phyloP scores from a whole-genome alignment of 1,140 invertebrate species.

The Drosophila sp. region DNA sequence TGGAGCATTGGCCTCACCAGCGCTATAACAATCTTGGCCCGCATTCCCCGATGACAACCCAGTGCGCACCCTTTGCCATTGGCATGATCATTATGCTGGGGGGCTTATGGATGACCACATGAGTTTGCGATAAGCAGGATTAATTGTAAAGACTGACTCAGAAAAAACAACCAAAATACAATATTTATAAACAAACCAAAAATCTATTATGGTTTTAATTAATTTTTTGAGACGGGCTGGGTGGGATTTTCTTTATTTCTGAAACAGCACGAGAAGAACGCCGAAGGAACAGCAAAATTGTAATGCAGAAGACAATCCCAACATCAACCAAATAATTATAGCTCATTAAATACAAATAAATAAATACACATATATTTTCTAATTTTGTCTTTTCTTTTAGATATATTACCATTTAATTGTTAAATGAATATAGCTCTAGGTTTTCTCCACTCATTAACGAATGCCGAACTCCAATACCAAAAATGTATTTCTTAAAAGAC shows the following conservation, averaged over 20 bases:
- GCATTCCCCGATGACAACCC: slow-evolving; percentile 42
- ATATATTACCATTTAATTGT: no score
- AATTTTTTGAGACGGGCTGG: neutral
- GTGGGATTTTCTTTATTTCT: neutral
- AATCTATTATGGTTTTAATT: neutral
- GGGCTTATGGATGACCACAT: slow-evolving; percentile 66
- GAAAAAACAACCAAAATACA: slow-evolving; percentile 12
- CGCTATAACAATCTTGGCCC: slow-evolving; percentile 32
- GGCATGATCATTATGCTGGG: slow-evolving; percentile 37
- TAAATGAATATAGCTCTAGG: no score
- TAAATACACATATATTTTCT: neutral
- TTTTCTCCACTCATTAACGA: no score
- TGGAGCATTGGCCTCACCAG: slow-evolving; percentile 43
- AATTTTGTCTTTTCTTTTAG: neutral
- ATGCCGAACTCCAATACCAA: no score
- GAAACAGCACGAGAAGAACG: neutral
- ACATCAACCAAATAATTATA: no score
- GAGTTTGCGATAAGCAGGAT: slow-evolving; percentile 19
- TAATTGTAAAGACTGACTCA: slow-evolving; percentile 54
- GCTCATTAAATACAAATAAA: neutral
- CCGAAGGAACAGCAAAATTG: no score
- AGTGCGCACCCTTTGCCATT: neutral
- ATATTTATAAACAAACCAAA: neutral
- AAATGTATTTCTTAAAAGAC: no score
- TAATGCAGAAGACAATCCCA: no score